Conservation (phyloP, 2,888 invertebrate genomes). For the Meteorus colon region DNA sequence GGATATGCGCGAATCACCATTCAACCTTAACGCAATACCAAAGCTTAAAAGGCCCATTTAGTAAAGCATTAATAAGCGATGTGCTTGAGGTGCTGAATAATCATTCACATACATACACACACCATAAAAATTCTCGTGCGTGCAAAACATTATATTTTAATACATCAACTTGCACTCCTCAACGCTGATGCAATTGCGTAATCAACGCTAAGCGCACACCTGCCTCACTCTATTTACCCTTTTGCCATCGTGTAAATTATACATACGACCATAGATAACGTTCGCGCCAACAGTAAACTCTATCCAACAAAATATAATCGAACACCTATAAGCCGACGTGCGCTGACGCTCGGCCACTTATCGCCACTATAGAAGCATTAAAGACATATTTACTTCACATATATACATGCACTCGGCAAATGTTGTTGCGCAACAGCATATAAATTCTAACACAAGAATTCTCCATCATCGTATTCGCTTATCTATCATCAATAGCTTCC, state of each 20-base stretch:
- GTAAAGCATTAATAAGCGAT: constrained; percentile 16
- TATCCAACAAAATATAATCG: constrained; percentile 1
- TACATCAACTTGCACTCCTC: not conserved
- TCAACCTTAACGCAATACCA: not conserved
- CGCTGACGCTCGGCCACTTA: constrained; percentile 27
- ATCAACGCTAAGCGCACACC: not conserved
- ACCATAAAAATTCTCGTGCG: not conserved
- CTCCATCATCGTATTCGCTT: constrained; percentile 34
- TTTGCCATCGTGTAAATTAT: not conserved
- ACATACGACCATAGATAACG: not conserved
- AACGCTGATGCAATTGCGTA: not conserved
- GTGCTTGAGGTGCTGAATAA: constrained; percentile 47
- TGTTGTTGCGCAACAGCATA: not conserved
- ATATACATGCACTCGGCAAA: constrained; percentile 1
- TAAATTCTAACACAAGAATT: not conserved
- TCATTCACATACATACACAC: constrained; percentile 24
- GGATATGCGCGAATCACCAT: not conserved
- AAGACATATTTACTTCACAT: not conserved
- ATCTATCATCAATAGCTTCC: constrained; percentile 7
- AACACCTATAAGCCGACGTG: not conserved
- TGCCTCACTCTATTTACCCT: not conserved
- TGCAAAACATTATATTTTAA: not conserved
- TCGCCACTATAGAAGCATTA: constrained; percentile 19
- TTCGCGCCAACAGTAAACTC: not conserved
- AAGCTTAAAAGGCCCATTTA: constrained; percentile 20